These are phyloP conservation scores for Phragmatobia fuliginosa DNA, from an alignment of 2,888 invertebrate genomes.

Conservation along the genomic window DNA sequence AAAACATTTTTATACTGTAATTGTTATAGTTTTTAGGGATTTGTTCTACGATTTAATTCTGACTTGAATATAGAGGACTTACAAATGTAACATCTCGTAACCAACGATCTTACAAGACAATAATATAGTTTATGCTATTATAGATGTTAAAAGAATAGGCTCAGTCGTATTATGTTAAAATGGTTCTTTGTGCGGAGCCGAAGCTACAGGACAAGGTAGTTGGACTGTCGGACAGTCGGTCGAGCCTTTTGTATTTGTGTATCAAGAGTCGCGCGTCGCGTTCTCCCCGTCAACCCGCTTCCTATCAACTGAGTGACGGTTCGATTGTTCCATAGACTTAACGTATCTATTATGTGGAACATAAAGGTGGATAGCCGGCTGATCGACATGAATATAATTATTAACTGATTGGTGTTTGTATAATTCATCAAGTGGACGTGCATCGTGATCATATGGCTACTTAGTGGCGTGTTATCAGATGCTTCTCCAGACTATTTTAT, in stretches of 20 bases:
- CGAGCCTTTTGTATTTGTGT: conserved; percentile 44
- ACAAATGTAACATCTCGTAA: conserved; percentile 57
- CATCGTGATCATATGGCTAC: conserved; percentile 74
- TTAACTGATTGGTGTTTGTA: conserved; percentile 86
- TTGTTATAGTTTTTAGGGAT: neutral
- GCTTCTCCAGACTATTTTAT: conserved; percentile 63
- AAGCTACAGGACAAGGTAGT: conserved; percentile 56
- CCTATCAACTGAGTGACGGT: conserved; percentile 67
- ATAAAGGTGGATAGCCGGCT: conserved; percentile 80
- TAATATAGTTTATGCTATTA: conserved; percentile 63
- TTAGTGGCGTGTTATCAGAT: conserved; percentile 80
- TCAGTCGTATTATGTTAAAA: conserved; percentile 78
- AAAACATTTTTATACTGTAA: neutral
- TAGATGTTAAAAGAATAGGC: conserved; percentile 67
- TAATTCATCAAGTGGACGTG: conserved; percentile 80
- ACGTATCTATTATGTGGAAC: conserved; percentile 86
- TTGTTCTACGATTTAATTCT: neutral
- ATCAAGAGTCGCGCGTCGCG: conserved; percentile 38
- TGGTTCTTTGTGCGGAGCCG: conserved; percentile 69
- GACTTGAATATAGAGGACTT: conserved; percentile 40
- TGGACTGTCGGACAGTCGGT: conserved; percentile 58
- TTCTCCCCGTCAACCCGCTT: conserved; percentile 49
- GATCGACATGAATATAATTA: conserved; percentile 86
- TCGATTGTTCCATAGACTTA: conserved; percentile 83
- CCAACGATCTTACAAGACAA: conserved; percentile 70